phyloP scores from a whole-genome alignment of 2,797 vertebrate species.

The Hypotaenidia okinawae region DNA sequence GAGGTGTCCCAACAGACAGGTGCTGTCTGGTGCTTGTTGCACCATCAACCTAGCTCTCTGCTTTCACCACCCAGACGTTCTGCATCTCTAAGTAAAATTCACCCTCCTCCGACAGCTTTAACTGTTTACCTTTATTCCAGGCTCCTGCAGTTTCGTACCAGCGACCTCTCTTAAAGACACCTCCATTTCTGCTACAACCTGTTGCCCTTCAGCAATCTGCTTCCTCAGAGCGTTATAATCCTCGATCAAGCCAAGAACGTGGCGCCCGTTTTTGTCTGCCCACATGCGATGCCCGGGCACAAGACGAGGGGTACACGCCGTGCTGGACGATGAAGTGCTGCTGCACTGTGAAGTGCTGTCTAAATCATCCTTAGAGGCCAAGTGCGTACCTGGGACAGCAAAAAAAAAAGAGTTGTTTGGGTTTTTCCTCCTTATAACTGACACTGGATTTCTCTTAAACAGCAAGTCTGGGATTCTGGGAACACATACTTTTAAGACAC shows the following conservation, averaged over 20 bases:
- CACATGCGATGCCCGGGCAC: slow-evolving; percentile 85
- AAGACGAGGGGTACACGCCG: slow-evolving; percentile 69
- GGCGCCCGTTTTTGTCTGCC: slow-evolving; percentile 85
- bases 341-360: slow-evolving; percentile 75
- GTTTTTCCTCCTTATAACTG: neutral
- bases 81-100: neutral
- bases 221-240: slow-evolving; percentile 89
- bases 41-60: neutral
- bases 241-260: slow-evolving; percentile 88
- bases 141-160: slow-evolving; percentile 10
- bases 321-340: slow-evolving; percentile 76
- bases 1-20: neutral
- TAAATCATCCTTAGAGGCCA: slow-evolving; percentile 9
- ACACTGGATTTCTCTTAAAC: rapidly evolving
- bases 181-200: slow-evolving; percentile 81
- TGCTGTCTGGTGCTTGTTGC: neutral
- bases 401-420: rapidly evolving
- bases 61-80: neutral
- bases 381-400: neutral
- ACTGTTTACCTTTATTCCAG: slow-evolving; percentile 54
- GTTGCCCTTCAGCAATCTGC: slow-evolving; percentile 86
- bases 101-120: too few species aligned
- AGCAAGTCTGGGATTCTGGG: neutral
- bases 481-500: too few species aligned
- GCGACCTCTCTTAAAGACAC: slow-evolving; percentile 73